Conservation (phyloP, 2,888 invertebrate species). For the Tiphia femorata region DNA sequence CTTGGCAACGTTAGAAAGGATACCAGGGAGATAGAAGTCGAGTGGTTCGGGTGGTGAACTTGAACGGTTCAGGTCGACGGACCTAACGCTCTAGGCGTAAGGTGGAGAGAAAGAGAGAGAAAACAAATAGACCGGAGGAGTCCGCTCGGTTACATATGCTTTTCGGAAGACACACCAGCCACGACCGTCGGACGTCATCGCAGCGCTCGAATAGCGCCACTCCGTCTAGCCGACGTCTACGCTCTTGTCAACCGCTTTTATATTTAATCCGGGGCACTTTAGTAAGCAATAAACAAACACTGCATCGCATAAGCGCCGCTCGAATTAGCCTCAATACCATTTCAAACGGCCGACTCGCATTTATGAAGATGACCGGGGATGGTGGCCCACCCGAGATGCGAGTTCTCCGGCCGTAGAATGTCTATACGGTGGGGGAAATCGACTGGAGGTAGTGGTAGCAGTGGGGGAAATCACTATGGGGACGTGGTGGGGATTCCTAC, state of each 20-base stretch:
- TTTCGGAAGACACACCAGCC: slow-evolving; percentile 5
- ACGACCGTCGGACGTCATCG: slow-evolving; percentile 37
- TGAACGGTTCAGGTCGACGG: too few relatives aligned
- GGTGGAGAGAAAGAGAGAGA: too few relatives aligned
- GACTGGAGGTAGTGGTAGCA: slow-evolving; percentile 9
- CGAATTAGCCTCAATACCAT: slow-evolving; percentile 68
- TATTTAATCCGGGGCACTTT: slow-evolving; percentile 68
- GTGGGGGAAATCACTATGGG: slow-evolving; percentile 32
- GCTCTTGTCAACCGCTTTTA: slow-evolving; percentile 66
- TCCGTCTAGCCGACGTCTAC: slow-evolving; percentile 65
- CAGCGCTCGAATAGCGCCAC: slow-evolving; percentile 59
- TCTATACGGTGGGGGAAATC: slow-evolving; percentile 6
- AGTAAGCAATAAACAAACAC: slow-evolving; percentile 69
- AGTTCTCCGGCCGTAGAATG: slow-evolving; percentile 4
- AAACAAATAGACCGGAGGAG: too few relatives aligned
- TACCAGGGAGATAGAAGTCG: too few relatives aligned
- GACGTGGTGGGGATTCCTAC: slow-evolving; percentile 42
- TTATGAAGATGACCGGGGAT: slow-evolving; percentile 57
- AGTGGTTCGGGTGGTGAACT: too few relatives aligned
- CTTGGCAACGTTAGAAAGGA: too few relatives aligned
- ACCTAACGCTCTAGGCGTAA: too few relatives aligned
- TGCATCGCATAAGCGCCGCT: slow-evolving; percentile 66
- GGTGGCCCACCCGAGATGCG: slow-evolving; percentile 44
- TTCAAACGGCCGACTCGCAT: slow-evolving; percentile 64
- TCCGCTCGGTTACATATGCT: slow-evolving; percentile 11